Evolutionary conservation across 2,797 vertebrate species (phyloP).

Genomic region (Periparus ater): DNA sequence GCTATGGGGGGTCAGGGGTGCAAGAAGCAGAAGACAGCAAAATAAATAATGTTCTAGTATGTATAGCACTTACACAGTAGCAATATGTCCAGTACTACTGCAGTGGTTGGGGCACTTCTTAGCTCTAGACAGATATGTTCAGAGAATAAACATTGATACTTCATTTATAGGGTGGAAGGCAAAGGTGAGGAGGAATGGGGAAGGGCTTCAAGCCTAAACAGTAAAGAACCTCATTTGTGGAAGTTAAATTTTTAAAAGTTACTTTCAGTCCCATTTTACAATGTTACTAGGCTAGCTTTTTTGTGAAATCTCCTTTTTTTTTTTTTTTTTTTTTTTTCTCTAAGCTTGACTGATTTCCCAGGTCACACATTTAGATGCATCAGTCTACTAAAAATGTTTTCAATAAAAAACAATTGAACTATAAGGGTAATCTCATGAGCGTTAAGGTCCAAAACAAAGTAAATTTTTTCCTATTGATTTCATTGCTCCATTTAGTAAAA

Average conservation of each 20-base stretch:
- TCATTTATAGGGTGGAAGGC: neutral
- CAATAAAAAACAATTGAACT: neutral
- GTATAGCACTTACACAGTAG: neutral
- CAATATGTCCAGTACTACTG: neutral
- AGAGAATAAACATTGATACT: neutral
- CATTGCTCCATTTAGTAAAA: neutral
- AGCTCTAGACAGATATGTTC: neutral
- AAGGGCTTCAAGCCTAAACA: neutral
- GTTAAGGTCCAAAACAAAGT: neutral
- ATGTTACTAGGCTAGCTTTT: neutral
- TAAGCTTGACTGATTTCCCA: neutral
- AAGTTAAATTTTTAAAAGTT: neutral
- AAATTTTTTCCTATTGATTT: neutral
- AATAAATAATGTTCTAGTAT: neutral
- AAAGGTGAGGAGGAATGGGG: neutral
- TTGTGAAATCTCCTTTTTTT: neutral
- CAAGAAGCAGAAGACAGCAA: accelerated
- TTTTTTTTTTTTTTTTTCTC: too few species aligned
- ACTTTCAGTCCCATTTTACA: neutral
- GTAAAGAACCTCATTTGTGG: neutral
- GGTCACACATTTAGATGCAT: neutral
- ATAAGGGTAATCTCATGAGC: neutral
- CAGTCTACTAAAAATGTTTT: neutral
- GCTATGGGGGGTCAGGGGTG: accelerated
- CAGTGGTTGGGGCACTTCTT: neutral